These are phyloP conservation scores for Phymatocera aterrima DNA, from an alignment of 2,888 invertebrate genomes.

Conservation along the genomic window DNA sequence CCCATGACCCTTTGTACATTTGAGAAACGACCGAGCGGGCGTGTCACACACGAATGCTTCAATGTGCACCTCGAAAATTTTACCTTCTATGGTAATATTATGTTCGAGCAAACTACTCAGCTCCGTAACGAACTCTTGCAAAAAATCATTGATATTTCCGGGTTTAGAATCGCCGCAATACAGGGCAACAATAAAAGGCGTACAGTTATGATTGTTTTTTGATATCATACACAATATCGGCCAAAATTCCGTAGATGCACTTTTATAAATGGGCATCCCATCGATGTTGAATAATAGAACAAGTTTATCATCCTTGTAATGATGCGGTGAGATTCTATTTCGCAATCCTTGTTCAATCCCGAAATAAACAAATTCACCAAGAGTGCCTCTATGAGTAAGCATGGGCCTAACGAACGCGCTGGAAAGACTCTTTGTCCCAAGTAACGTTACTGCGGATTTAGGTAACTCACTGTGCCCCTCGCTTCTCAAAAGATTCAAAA, in stretches of 20 bases:
- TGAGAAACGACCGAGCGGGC: neutral
- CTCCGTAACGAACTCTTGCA: neutral
- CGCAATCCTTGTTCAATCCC: neutral
- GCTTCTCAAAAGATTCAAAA: neutral
- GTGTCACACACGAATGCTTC: neutral
- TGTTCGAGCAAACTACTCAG: neutral
- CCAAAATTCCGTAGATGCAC: slow-evolving; percentile 48
- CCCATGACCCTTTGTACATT: slow-evolving; percentile 17
- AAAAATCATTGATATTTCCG: slow-evolving; percentile 10
- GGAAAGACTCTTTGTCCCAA: neutral
- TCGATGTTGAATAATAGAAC: slow-evolving; percentile 50
- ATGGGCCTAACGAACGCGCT: neutral
- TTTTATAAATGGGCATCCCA: slow-evolving; percentile 47
- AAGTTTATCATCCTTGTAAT: slow-evolving; percentile 49
- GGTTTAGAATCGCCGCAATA: slow-evolving; percentile 47
- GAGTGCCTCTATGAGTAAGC: neutral
- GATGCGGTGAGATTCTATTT: slow-evolving; percentile 5
- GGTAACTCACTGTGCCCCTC: slow-evolving; percentile 4
- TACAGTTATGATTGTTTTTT: slow-evolving; percentile 28
- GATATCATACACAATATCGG: slow-evolving; percentile 34
- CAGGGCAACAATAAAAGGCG: slow-evolving; percentile 32
- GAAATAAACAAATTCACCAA: slow-evolving; percentile 25
- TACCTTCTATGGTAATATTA: too few species aligned
- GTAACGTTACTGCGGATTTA: neutral
- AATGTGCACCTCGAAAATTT: slow-evolving; percentile 18